Evolutionary conservation across 2,888 invertebrate species (phyloP).

Genomic region (Celastrina argiolus): DNA sequence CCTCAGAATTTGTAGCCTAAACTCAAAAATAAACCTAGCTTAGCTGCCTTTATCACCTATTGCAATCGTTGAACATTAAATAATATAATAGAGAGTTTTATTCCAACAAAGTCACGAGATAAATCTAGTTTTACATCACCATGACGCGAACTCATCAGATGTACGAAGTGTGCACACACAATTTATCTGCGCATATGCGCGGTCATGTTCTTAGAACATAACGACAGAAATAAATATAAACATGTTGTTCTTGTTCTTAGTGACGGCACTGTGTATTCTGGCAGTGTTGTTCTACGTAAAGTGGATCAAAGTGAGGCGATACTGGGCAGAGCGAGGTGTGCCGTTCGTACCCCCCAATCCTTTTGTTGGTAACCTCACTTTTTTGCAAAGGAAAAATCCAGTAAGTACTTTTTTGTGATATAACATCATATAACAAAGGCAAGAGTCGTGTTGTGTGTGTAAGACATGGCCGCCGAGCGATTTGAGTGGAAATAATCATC

Average conservation of each 20-base stretch:
- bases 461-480: no score
- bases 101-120: neutral
- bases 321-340: constrained; percentile 32
- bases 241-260: neutral
- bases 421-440: no score
- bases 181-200: neutral
- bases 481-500: no score
- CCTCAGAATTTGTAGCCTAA: no score
- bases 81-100: no score
- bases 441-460: no score
- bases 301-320: constrained; percentile 29
- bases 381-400: constrained; percentile 41
- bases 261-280: neutral
- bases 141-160: neutral
- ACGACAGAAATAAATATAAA: neutral
- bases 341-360: constrained; percentile 36
- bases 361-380: constrained; percentile 43
- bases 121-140: neutral
- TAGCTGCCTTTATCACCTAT: no score
- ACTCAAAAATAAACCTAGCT: no score
- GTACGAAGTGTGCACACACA: neutral
- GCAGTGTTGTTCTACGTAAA: constrained; percentile 25
- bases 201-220: neutral
- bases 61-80: no score
- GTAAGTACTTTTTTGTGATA: constrained; percentile 35